Evolutionary conservation across 2,888 invertebrate species (phyloP).

Genomic region (Spisula solida): DNA sequence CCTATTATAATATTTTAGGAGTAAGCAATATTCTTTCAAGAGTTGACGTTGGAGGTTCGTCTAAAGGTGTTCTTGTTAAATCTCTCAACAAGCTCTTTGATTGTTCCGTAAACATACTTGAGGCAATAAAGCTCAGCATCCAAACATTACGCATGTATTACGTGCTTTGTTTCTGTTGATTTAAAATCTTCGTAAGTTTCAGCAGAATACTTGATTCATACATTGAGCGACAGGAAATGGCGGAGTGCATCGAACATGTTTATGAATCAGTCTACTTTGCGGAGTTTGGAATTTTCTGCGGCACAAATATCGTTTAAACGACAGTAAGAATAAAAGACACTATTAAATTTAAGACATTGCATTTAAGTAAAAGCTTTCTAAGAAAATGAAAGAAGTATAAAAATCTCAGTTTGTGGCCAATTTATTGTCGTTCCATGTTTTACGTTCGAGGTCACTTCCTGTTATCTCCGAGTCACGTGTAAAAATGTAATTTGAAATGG

Average conservation of each 20-base stretch:
- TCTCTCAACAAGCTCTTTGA: background rate
- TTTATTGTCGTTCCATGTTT: conserved; percentile 34
- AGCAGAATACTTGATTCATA: background rate
- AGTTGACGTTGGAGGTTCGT: background rate
- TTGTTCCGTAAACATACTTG: conserved; percentile 28
- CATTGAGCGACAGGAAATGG: background rate
- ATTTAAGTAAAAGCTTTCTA: conserved; percentile 12
- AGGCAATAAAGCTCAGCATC: background rate
- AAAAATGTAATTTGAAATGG: conserved; percentile 48
- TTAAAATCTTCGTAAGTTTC: background rate
- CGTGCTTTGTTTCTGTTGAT: background rate
- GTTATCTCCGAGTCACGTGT: conserved; percentile 41
- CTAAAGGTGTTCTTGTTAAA: background rate
- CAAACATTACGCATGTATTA: background rate
- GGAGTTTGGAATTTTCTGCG: background rate
- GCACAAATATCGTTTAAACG: background rate
- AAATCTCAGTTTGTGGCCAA: conserved; percentile 15
- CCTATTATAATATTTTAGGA: no score
- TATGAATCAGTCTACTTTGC: background rate
- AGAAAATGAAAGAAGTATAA: conserved; percentile 11
- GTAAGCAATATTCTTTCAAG: background rate
- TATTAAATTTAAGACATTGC: background rate
- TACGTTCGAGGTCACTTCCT: conserved; percentile 33
- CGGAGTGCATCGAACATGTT: background rate
- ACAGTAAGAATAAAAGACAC: background rate